These are phyloP conservation scores for Mus pahari DNA, from an alignment of 2,113 vertebrate genomes.

Conservation along the genomic window DNA sequence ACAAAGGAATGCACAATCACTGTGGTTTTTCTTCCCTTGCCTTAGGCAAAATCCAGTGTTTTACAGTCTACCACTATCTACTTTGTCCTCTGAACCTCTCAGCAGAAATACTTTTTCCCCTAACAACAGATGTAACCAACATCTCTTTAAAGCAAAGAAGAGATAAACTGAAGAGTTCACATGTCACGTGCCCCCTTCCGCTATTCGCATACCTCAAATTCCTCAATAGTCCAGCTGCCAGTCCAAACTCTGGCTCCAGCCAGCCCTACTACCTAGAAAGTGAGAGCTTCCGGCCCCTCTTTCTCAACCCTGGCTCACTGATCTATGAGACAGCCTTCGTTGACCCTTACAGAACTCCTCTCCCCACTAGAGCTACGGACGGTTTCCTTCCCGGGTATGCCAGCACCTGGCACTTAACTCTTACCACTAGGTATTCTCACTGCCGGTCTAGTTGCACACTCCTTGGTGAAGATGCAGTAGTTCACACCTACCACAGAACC, in stretches of 20 bases:
- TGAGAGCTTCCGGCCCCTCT: neutral
- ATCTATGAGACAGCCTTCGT: neutral
- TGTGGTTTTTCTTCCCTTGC: neutral
- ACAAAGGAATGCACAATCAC: neutral
- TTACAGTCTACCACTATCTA: neutral
- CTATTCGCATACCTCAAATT: neutral
- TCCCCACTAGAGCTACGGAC: neutral
- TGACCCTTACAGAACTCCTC: neutral
- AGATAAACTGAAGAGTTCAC: neutral
- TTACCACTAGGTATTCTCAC: fast-evolving
- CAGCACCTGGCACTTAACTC: neutral
- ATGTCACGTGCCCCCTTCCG: neutral
- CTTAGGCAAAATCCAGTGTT: neutral
- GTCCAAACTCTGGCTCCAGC: neutral
- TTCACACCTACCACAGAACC: neutral
- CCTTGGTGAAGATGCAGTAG: neutral
- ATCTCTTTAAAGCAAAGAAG: slow-evolving; percentile 32
- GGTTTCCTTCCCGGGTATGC: neutral
- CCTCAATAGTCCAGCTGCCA: neutral
- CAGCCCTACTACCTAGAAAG: neutral
- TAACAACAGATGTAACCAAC: neutral
- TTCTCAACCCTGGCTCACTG: neutral
- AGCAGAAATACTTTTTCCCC: neutral
- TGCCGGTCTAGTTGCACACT: neutral
- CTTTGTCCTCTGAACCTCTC: neutral